Conservation (phyloP, 2,113 vertebrate species). For the Podilymbus podiceps region DNA sequence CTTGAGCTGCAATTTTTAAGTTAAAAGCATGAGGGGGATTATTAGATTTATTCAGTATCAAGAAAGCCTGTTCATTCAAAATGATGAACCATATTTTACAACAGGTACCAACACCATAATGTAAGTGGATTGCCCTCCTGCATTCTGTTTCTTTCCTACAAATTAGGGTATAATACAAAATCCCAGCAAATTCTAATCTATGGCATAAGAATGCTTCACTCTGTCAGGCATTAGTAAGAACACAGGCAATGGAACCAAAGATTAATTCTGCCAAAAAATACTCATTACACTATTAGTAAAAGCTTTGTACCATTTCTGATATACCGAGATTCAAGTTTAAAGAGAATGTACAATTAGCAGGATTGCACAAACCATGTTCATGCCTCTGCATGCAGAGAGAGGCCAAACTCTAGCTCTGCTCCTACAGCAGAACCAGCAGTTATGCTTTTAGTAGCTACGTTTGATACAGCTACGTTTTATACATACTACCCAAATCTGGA, state of each 20-base stretch:
- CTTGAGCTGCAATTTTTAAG: background rate
- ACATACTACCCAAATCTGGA: background rate
- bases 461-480: too few species aligned
- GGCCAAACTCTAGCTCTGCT: background rate
- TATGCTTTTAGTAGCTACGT: background rate
- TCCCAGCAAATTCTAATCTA: background rate
- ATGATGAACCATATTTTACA: background rate
- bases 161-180: background rate
- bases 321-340: background rate
- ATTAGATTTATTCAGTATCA: background rate
- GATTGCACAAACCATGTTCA: constrained; percentile 12
- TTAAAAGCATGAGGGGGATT: background rate
- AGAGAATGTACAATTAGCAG: background rate
- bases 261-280: background rate
- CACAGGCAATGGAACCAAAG: background rate
- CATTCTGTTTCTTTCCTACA: background rate
- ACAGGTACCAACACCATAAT: background rate
- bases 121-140: background rate
- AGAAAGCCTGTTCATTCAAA: background rate
- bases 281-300: background rate
- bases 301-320: background rate
- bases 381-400: constrained; percentile 11
- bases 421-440: background rate
- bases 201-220: background rate
- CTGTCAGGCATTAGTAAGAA: background rate